Conservation (phyloP, 2,797 vertebrate genomes). For the Hirundo rustica region DNA sequence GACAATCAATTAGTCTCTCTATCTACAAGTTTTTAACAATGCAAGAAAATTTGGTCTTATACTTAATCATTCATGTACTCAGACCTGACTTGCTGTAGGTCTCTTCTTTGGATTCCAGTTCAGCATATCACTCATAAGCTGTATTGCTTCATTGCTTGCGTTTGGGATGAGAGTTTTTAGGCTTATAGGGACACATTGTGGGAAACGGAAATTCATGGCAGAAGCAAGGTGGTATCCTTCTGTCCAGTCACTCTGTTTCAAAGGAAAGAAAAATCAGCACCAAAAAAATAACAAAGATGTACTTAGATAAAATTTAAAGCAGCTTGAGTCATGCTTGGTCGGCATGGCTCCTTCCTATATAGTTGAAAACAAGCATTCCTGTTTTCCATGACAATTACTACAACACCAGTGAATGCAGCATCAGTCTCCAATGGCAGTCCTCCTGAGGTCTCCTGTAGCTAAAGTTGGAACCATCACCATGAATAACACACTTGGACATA, state of each 20-base stretch:
- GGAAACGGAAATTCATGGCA: constrained; percentile 96
- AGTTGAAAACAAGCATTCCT: background rate
- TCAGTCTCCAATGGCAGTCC: background rate
- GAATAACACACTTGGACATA: background rate
- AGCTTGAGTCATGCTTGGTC: background rate
- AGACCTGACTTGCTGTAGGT: constrained; percentile 92
- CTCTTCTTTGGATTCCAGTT: constrained; percentile 96
- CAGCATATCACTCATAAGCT: constrained; percentile 89
- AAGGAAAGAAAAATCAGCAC: background rate
- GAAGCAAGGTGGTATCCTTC: constrained; percentile 93
- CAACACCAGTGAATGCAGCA: background rate
- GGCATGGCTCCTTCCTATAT: background rate
- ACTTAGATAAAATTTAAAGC: background rate
- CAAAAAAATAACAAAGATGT: background rate
- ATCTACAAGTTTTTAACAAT: background rate
- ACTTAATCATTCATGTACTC: background rate
- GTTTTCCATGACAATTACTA: background rate
- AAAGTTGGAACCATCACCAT: background rate
- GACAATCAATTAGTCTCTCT: background rate
- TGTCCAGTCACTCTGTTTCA: constrained; percentile 88
- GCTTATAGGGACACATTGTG: constrained; percentile 93
- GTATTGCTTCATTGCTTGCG: constrained; percentile 90
- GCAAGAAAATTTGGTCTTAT: background rate
- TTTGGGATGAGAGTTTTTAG: constrained; percentile 97
- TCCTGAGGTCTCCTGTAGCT: background rate